Evolutionary conservation across 2,888 invertebrate species (phyloP), one percentile per base, ranked within the genome.

Genomic region (Tuta absoluta): DNA sequence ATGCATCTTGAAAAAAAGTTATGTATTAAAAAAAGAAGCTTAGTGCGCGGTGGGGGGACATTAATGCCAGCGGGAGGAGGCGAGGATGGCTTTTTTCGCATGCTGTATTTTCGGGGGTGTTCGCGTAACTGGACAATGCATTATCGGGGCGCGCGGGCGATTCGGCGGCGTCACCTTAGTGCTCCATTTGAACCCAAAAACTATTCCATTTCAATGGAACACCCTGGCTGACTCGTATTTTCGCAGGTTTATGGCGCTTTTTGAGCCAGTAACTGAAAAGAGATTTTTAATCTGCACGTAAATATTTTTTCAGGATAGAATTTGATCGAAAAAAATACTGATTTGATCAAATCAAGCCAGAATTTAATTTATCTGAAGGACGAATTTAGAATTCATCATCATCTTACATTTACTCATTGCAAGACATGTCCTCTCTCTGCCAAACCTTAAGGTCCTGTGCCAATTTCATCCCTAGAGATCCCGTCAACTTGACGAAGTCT

Each of bases 1-100:
- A 91, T 91, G 91, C 91, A 91, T 91, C 91, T 91, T 91, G 90
- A 90, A 91, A 91, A 91, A 91, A 91, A 91, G 91, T 91, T 91
- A 91, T 91, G 91, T 91, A 91, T 91, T 91, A 88, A 91, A 91
- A 91, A 91, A 91, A 91, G 91, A 91, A 89, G 86, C 86, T 89
- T 89, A 89, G 91, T 90, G 87, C 89, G 89, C 86, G 86, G 88
- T 82, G 91, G 88, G 81, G 89, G 88, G 88, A 84, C 87, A 87
- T 88, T 89, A 89, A 87, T 85, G 86, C 82, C 73, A 73, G 80
- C 79, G 88, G 89, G 89, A 81, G 90, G 90, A 83, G 86, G 89
- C 73, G 85, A 77, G 87, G 85, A 86, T 82, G 84, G 84, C 84
- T 88, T 91, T 91, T 91, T 90, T 91, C 90, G 87, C 88, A 82